Percentiles rank a stretch among this genome's conserved stretches.
phyloP scores from a whole-genome alignment of 2,113 vertebrate genomes.

The Dinomys branickii region DNA sequence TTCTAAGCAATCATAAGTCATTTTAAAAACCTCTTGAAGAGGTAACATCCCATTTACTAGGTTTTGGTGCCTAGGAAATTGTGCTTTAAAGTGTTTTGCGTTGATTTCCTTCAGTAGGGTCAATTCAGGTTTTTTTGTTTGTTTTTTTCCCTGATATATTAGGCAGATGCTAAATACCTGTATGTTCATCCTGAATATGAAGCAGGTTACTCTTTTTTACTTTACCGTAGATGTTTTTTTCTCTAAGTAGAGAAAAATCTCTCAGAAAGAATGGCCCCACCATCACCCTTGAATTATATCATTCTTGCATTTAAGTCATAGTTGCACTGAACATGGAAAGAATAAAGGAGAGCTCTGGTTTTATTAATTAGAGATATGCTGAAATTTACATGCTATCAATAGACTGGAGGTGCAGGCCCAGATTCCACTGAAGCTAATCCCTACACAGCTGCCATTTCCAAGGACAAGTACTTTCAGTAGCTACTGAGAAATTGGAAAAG shows the following conservation, averaged over 20 bases:
- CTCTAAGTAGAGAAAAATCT: not conserved
- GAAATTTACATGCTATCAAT: not conserved
- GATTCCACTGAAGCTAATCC: not conserved
- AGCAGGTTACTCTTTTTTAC: not conserved
- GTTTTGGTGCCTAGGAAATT: conserved; percentile 22
- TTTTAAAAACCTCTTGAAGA: conserved; percentile 39
- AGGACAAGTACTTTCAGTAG: not conserved
- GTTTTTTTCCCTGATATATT: not conserved
- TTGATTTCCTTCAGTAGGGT: conserved; percentile 24
- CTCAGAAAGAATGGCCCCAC: not conserved
- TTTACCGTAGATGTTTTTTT: conserved; percentile 36
- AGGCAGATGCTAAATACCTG: not conserved
- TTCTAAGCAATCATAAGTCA: conserved; percentile 23
- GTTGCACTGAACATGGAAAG: not conserved
- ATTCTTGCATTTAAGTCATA: not conserved
- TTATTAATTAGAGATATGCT: not conserved
- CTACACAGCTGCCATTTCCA: not conserved
- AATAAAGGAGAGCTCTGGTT: not conserved
- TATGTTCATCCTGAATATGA: not conserved
- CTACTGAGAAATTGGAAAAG: not conserved
- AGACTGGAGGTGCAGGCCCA: not conserved
- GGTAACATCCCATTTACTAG: not conserved
- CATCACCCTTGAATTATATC: not conserved
- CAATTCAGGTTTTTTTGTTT: conserved; percentile 38
- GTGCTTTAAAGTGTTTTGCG: not conserved